Evolutionary conservation across 2,888 invertebrate species (phyloP).

Genomic region (Merodon equestris): DNA sequence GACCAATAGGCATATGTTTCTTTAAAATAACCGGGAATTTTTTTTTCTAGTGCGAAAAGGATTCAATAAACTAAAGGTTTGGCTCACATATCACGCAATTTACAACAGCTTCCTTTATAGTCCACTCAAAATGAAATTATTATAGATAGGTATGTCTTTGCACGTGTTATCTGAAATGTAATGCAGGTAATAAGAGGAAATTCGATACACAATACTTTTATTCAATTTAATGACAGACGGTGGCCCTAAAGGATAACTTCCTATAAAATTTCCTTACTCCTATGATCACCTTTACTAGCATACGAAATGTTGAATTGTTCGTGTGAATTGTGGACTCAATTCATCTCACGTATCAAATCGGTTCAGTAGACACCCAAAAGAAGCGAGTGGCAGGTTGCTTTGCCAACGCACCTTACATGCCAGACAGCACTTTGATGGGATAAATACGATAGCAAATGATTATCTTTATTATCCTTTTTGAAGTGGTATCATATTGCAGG

Average conservation of each 20-base stretch:
- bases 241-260: constrained; percentile 65
- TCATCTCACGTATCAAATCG: constrained; percentile 68
- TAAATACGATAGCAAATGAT: constrained; percentile 69
- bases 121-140: constrained; percentile 67
- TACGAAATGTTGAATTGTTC: constrained; percentile 42
- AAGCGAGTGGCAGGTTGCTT: constrained; percentile 59
- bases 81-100: constrained; percentile 56
- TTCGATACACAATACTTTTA: constrained; percentile 44
- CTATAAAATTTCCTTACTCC: constrained; percentile 48
- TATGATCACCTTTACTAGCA: constrained; percentile 43
- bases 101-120: constrained; percentile 47
- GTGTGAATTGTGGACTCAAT: constrained; percentile 54
- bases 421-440: constrained; percentile 58
- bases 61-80: constrained; percentile 38
- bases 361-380: constrained; percentile 63
- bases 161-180: constrained; percentile 55
- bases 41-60: constrained; percentile 37
- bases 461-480: constrained; percentile 69
- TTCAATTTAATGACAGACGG: constrained; percentile 57
- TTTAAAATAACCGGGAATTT: constrained; percentile 10
- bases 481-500: constrained; percentile 63
- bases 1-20: constrained; percentile 20
- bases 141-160: constrained; percentile 42
- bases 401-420: constrained; percentile 61
- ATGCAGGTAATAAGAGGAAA: constrained; percentile 26